Evolutionary conservation across 1,140 invertebrate species (phyloP).

Genomic region (Colletes gigas): DNA sequence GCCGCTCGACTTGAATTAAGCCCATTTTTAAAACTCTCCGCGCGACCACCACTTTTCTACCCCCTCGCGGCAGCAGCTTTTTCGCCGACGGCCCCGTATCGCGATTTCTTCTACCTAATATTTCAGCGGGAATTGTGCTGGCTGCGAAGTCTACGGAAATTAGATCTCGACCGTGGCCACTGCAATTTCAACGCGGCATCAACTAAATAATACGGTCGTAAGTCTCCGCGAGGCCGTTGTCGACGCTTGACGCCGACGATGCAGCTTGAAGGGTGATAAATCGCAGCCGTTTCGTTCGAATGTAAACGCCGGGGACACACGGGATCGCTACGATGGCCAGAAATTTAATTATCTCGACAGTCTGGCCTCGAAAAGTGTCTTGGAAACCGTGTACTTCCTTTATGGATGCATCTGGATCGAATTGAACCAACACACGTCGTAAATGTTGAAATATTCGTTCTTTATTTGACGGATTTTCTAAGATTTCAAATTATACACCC

Average conservation of each 20-base stretch:
- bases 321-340: neutral
- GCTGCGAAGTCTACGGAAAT: constrained; percentile 49
- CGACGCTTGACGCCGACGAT: constrained; percentile 1
- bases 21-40: constrained; percentile 41
- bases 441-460: no score
- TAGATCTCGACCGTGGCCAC: constrained; percentile 41
- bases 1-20: constrained; percentile 46
- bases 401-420: no score
- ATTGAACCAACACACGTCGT: no score
- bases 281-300: neutral
- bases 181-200: constrained; percentile 41
- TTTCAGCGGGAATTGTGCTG: constrained; percentile 46
- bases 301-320: neutral
- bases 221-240: neutral
- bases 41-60: neutral
- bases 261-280: neutral
- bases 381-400: no score
- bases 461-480: no score
- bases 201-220: constrained; percentile 49
- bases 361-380: no score
- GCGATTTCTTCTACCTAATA: constrained; percentile 47
- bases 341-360: no score
- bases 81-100: constrained; percentile 14
- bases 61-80: neutral
- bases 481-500: no score